Evolutionary conservation across 2,113 vertebrate species (phyloP).

Genomic region (Redunca redunca): DNA sequence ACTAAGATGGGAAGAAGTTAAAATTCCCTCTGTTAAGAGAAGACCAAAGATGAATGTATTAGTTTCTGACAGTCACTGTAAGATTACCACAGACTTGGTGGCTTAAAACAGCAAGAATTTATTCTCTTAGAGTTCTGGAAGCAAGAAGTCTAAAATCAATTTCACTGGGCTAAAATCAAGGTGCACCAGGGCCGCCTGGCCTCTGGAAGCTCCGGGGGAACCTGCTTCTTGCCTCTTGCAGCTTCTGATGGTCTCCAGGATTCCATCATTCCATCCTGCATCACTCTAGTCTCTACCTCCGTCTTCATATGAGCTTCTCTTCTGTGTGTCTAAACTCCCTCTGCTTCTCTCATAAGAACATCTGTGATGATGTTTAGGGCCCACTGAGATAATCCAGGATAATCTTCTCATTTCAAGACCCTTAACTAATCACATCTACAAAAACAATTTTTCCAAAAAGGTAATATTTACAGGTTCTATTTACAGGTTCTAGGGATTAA

Average conservation of each 20-base stretch:
- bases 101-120: not conserved
- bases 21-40: not conserved
- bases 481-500: not conserved
- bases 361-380: no score
- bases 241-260: fast-evolving
- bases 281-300: not conserved
- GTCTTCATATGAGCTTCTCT: not conserved
- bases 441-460: not conserved
- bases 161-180: not conserved
- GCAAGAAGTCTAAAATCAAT: not conserved
- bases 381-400: not conserved
- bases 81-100: not conserved
- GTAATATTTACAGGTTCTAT: not conserved
- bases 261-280: not conserved
- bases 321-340: not conserved
- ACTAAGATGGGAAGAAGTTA: not conserved
- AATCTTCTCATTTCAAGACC: not conserved
- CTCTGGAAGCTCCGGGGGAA: no score
- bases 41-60: not conserved
- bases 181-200: not conserved
- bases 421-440: not conserved
- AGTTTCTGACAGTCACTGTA: not conserved
- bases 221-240: not conserved
- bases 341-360: not conserved
- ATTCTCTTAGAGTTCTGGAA: not conserved